Evolutionary conservation across 2,888 invertebrate species (phyloP).

Genomic region (Tetranychus truncatus): DNA sequence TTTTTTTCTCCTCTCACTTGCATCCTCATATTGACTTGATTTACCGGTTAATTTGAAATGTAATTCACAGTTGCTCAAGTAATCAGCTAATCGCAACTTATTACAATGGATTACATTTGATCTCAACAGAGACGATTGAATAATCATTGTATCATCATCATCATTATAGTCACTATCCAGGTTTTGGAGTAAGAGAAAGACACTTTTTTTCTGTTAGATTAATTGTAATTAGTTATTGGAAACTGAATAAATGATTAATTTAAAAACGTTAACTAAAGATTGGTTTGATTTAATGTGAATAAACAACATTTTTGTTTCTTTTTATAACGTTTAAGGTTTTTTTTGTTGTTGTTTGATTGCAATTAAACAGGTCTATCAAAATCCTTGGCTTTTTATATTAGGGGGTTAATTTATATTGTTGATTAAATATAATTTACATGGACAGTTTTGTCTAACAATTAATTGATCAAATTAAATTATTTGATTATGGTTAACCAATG

Average conservation of each 20-base stretch:
- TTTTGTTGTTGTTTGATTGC: not conserved
- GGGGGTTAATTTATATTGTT: not conserved
- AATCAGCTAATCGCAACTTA: too few relatives aligned
- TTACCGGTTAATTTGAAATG: too few relatives aligned
- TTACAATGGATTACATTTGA: too few relatives aligned
- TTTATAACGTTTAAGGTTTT: not conserved
- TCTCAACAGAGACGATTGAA: too few relatives aligned
- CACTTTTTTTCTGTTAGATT: too few relatives aligned
- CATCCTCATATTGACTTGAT: not conserved
- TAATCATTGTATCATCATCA: too few relatives aligned
- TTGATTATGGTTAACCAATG: not conserved
- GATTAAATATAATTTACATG: not conserved
- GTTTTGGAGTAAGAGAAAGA: too few relatives aligned
- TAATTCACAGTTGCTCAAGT: too few relatives aligned
- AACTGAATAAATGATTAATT: not conserved
- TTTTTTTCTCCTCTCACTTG: not conserved
- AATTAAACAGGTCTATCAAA: not conserved
- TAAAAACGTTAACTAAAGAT: not conserved
- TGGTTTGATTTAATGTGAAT: not conserved
- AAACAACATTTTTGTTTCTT: not conserved
- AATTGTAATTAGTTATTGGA: too few relatives aligned
- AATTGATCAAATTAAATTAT: slow-evolving; percentile 1
- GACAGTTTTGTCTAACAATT: not conserved
- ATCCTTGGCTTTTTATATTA: not conserved
- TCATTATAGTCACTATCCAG: too few relatives aligned